Conservation (phyloP, 1,140 invertebrate genomes). For the Gonatopus flavifemur region DNA sequence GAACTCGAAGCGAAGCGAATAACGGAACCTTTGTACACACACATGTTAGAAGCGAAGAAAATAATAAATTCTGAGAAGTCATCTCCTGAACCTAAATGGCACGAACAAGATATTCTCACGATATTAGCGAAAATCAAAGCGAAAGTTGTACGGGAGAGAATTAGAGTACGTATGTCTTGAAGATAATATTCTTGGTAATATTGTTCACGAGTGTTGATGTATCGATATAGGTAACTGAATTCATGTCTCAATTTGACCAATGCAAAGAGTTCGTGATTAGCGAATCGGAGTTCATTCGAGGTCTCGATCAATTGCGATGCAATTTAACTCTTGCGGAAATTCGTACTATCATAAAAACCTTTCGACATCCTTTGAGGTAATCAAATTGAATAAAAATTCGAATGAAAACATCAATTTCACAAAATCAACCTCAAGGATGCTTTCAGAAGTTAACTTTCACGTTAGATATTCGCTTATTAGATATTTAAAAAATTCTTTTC, state of each 20-base stretch:
- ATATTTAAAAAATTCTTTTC: conserved; percentile 1
- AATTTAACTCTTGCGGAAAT: conserved; percentile 64
- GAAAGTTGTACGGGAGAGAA: conserved; percentile 67
- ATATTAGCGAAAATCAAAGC: conserved; percentile 72
- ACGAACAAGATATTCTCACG: conserved; percentile 65
- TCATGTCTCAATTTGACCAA: conserved; percentile 64
- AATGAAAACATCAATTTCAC: neutral
- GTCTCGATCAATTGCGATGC: conserved; percentile 63
- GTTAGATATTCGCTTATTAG: too few species aligned
- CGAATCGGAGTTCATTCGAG: conserved; percentile 66
- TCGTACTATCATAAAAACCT: conserved; percentile 65
- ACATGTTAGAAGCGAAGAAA: conserved; percentile 38
- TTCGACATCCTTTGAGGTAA: conserved; percentile 44
- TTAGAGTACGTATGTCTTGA: too few species aligned
- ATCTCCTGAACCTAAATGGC: conserved; percentile 27
- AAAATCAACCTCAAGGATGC: too few species aligned
- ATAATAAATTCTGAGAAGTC: conserved; percentile 40
- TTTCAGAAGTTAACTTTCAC: too few species aligned
- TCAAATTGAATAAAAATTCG: conserved; percentile 1
- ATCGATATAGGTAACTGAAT: conserved; percentile 52
- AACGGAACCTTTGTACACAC: conserved; percentile 42
- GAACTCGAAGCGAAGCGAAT: conserved; percentile 58
- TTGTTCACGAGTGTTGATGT: neutral
- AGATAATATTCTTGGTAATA: conserved; percentile 27
- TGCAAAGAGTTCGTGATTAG: conserved; percentile 63